Base-by-base conservation (phyloP, 2,113 vertebrate species). In the Cephalopholis sonnerati region DNA sequence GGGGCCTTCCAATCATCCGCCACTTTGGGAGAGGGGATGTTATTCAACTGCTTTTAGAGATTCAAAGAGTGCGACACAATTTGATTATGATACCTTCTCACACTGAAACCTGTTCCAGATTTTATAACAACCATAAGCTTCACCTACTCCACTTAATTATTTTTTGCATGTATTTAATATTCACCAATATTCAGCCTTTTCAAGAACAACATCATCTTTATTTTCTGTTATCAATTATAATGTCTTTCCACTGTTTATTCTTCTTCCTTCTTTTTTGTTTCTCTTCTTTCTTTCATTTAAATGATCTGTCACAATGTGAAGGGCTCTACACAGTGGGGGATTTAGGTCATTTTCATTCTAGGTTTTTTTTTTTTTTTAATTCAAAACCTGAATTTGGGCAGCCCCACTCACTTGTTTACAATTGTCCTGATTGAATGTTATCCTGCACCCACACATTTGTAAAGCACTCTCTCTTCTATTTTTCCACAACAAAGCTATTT, bases 1-100 rank as follows among this genome's bases (percentile, higher is more conserved):
- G 90, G 90, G 92, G 91, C 91, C 86, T 89, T 91, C 81, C 88
- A 93, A 94, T 95, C 95, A 93, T 89, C 81, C 54, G 48, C 85
- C 92, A 88, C 81, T 92, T 91, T 87, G 82, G 82, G 78, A 87
- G 73, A 84, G 74, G 36, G 77, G 81, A 79, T 82, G 88, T 88
- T 90, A 70, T 89, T 90, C 84, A 90, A 84, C 85, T 64, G 76
- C 75, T 39, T 66, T 55, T n/a, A 27, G 22, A 78, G 81, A 89
- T 88, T 91, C 90, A 91, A 89, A 90, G 85, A 74, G 62, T 61
- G 77, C 63, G 36, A 84, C 61, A 65, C 9, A 64, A 67, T 91
- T 84, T 87, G 61, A 86, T 82, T 78, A 54, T 77, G 70, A 81
- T 75, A 63, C 63, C 50, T 77, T 62, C 22, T 44, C 41, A 44